Percentiles rank a stretch among this genome's conserved stretches.
Evolutionary conservation across 2,888 invertebrate species (phyloP).

Genomic region (Luffia ferchaultella): DNA sequence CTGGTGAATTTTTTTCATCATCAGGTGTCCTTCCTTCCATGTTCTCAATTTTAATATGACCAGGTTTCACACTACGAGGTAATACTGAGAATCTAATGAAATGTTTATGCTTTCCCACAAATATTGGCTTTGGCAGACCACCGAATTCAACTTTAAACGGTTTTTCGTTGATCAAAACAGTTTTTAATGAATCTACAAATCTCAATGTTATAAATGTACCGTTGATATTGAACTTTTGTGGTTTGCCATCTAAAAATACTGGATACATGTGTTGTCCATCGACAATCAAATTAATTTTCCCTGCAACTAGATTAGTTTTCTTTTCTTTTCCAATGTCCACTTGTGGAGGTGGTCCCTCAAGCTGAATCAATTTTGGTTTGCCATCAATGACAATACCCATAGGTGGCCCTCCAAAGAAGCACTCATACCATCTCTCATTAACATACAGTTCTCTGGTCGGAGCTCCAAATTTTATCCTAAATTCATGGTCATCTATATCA

Average conservation of each 20-base stretch:
- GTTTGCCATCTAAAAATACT: conserved; percentile 83
- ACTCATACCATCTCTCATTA: conserved; percentile 89
- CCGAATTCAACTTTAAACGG: conserved; percentile 84
- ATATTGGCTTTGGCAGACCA: conserved; percentile 81
- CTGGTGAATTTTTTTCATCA: conserved; percentile 17
- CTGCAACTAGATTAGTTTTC: conserved; percentile 83
- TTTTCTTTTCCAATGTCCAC: conserved; percentile 86
- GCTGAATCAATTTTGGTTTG: conserved; percentile 77
- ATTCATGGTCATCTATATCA: conserved; percentile 74
- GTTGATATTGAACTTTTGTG: conserved; percentile 80
- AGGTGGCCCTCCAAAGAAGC: conserved; percentile 90
- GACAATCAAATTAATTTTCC: conserved; percentile 84
- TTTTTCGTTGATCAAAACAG: conserved; percentile 80
- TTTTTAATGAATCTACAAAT: conserved; percentile 80
- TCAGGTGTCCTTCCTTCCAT: conserved; percentile 71
- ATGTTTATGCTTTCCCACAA: conserved; percentile 77
- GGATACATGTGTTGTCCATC: conserved; percentile 82
- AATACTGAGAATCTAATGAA: conserved; percentile 83
- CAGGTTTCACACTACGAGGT: conserved; percentile 77
- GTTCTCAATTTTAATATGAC: conserved; percentile 72
- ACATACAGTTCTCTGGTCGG: conserved; percentile 92
- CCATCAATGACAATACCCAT: conserved; percentile 82
- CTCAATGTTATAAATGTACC: conserved; percentile 77
- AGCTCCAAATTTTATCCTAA: conserved; percentile 87
- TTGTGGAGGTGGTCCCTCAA: conserved; percentile 93